Evolutionary conservation across 2,797 vertebrate species (phyloP).

Genomic region (Nothura maculosa): DNA sequence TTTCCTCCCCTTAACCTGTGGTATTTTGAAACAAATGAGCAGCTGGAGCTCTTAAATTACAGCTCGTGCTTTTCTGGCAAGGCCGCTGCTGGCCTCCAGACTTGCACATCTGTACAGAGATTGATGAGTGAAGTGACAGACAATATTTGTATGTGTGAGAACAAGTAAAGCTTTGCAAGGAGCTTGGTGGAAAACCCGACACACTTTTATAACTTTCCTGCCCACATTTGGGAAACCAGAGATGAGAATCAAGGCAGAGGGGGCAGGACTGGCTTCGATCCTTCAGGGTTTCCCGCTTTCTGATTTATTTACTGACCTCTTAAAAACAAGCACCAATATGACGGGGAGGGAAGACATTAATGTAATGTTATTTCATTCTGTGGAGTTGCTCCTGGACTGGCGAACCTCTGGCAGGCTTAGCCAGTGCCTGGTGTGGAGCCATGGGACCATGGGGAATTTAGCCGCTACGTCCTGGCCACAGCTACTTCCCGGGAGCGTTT

Average conservation of each 20-base stretch:
- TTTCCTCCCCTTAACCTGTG: not conserved
- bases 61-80: not conserved
- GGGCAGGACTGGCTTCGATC: not conserved
- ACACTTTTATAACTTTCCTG: accelerated
- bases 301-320: not conserved
- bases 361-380: not conserved
- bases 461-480: not conserved
- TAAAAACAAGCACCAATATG: not conserved
- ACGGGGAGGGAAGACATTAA: not conserved
- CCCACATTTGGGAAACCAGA: not conserved
- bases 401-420: not conserved
- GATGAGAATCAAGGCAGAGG: not conserved
- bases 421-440: not conserved
- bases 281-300: not conserved
- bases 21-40: not conserved
- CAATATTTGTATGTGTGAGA: not conserved
- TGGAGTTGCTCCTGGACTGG: not conserved
- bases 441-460: not conserved
- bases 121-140: not conserved
- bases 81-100: not conserved
- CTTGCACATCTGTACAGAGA: not conserved
- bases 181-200: not conserved
- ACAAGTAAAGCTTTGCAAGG: not conserved
- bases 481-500: not conserved
- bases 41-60: not conserved